These are phyloP conservation scores for Corythornis cristatus DNA, from an alignment of 2,113 vertebrate species.

Conservation along the genomic window DNA sequence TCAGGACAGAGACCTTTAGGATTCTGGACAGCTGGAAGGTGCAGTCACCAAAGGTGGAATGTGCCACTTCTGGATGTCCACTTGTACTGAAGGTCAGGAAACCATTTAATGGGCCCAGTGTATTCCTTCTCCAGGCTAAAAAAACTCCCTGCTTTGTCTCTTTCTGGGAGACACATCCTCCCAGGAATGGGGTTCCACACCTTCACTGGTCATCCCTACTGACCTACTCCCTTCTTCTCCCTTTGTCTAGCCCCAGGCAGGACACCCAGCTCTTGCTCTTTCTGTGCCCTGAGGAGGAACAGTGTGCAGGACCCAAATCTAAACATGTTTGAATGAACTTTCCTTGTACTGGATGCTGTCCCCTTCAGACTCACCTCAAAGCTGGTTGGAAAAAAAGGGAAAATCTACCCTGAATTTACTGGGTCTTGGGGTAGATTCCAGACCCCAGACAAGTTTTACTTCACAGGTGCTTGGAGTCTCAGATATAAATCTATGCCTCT, in stretches of 20 bases:
- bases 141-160: background rate
- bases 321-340: accelerated
- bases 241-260: background rate
- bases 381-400: background rate
- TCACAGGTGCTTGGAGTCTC: background rate
- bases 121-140: background rate
- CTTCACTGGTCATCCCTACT: accelerated
- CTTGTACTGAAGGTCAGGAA: background rate
- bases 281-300: accelerated
- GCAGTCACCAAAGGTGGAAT: background rate
- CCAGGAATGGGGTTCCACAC: accelerated
- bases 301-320: background rate
- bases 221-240: background rate
- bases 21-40: background rate
- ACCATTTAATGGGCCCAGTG: background rate
- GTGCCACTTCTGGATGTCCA: background rate
- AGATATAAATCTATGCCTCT: background rate
- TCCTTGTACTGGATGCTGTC: no score
- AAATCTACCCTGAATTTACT: background rate
- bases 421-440: background rate
- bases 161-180: background rate
- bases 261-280: accelerated
- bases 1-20: background rate
- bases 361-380: background rate
- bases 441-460: background rate